A percentile compares a stretch with the other conserved stretches of the same genome.
Evolutionary conservation across 1,140 invertebrate genomes (phyloP).

Genomic region (Triops cancriformis): DNA sequence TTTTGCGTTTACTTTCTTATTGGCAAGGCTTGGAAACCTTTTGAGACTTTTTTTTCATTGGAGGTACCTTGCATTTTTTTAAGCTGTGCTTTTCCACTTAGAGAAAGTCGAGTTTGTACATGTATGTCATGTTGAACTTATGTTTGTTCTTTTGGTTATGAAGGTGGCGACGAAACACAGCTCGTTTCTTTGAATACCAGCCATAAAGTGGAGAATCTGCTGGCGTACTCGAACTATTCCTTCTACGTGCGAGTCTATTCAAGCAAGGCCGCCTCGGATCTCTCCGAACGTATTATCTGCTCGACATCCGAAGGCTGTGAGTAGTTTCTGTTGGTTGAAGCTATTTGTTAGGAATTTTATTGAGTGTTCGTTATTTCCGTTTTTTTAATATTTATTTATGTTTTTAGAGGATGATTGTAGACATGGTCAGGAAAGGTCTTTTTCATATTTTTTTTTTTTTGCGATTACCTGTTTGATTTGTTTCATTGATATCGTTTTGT

Average conservation of each 20-base stretch:
- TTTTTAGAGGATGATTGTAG: too few species aligned
- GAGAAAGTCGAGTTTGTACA: not conserved
- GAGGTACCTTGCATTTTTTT: not conserved
- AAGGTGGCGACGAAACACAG: constrained; percentile 45
- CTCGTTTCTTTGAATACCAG: constrained; percentile 48
- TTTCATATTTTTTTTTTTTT: too few species aligned
- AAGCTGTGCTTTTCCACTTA: constrained; percentile 8
- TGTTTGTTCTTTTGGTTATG: constrained; percentile 31
- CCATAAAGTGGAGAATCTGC: constrained; percentile 46
- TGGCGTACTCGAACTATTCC: constrained; percentile 57
- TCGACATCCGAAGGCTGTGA: constrained; percentile 51
- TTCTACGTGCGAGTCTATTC: constrained; percentile 56
- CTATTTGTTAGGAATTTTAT: too few species aligned
- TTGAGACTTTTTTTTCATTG: not conserved
- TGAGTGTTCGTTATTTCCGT: not conserved
- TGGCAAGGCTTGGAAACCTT: not conserved
- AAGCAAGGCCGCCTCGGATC: constrained; percentile 51
- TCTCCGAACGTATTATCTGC: constrained; percentile 51
- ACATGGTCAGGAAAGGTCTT: too few species aligned
- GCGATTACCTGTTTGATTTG: not conserved
- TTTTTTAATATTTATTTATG: not conserved
- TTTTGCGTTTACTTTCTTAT: too few species aligned
- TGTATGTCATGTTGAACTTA: constrained; percentile 16
- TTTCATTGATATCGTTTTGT: not conserved
- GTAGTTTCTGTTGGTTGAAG: constrained; percentile 22